Evolutionary conservation across 2,113 vertebrate genomes (phyloP).

Genomic region (Hemicordylus capensis): DNA sequence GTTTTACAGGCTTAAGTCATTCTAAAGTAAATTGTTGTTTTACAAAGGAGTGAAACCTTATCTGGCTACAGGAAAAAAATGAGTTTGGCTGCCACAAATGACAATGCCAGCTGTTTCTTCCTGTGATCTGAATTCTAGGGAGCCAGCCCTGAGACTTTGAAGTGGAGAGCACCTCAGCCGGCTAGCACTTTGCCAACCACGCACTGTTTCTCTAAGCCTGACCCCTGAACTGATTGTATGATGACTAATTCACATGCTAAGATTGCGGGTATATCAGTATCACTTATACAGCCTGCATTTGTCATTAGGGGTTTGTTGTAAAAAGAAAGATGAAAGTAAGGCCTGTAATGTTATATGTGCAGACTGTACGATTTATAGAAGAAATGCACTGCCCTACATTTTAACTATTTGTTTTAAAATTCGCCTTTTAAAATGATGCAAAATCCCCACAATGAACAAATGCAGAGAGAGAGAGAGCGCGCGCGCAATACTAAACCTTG

Average conservation of each 20-base stretch:
- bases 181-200: slow-evolving; percentile 77
- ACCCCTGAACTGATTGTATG: slow-evolving; percentile 88
- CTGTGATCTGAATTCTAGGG: slow-evolving; percentile 76
- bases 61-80: slow-evolving; percentile 58
- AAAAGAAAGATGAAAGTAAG: slow-evolving; percentile 86
- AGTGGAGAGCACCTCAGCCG: slow-evolving; percentile 77
- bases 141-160: slow-evolving; percentile 80
- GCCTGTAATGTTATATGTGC: slow-evolving; percentile 79
- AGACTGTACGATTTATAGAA: slow-evolving; percentile 71
- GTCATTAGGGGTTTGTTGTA: slow-evolving; percentile 91
- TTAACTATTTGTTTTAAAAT: slow-evolving; percentile 68
- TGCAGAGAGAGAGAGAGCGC: slow-evolving; percentile 37
- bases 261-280: slow-evolving; percentile 83
- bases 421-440: slow-evolving; percentile 53
- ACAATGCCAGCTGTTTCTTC: slow-evolving; percentile 85
- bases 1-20: slow-evolving; percentile 82
- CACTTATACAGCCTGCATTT: slow-evolving; percentile 90
- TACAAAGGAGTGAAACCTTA: slow-evolving; percentile 85
- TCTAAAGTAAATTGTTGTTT: slow-evolving; percentile 82
- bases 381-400: slow-evolving; percentile 62
- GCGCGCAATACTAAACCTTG: slow-evolving; percentile 34
- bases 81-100: slow-evolving; percentile 71
- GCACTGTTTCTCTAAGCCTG: slow-evolving; percentile 86
- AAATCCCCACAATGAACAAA: background rate
- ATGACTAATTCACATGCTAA: slow-evolving; percentile 90